These are phyloP conservation scores for Oryzias woworae DNA, from an alignment of 2,113 vertebrate genomes.

Conservation along the genomic window DNA sequence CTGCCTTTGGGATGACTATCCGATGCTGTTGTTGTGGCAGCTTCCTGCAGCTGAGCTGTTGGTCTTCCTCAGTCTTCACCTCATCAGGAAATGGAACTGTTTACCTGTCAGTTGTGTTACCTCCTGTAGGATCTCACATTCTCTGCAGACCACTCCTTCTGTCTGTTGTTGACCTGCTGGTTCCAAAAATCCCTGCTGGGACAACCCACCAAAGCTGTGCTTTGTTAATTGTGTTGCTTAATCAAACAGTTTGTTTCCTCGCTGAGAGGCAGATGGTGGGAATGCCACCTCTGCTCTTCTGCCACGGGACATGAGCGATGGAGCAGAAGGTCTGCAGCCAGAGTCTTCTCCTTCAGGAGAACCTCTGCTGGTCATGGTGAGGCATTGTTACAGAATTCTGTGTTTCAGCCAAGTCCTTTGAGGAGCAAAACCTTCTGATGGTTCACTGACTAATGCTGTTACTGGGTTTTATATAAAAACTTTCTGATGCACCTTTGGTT, in stretches of 20 bases:
- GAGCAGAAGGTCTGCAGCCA: background rate
- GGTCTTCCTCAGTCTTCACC: background rate
- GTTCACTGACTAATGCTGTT: too few relatives aligned
- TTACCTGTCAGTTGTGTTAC: conserved; percentile 9
- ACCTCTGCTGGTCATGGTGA: background rate
- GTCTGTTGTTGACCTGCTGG: conserved; percentile 14
- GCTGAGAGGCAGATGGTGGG: conserved; percentile 46
- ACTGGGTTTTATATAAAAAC: too few relatives aligned
- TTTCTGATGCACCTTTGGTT: too few relatives aligned
- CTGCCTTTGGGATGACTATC: background rate
- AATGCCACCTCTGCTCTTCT: conserved; percentile 22
- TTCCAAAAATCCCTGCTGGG: conserved; percentile 27
- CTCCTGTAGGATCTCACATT: background rate
- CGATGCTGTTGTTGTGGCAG: background rate
- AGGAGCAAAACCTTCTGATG: too few relatives aligned
- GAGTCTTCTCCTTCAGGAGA: background rate
- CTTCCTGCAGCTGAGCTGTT: background rate
- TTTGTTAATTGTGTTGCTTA: conserved; percentile 48
- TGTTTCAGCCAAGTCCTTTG: too few relatives aligned
- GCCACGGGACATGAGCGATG: conserved; percentile 7
- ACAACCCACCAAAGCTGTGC: conserved; percentile 19
- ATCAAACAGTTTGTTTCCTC: conserved; percentile 29
- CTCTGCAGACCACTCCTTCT: background rate
- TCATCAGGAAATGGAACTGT: conserved; percentile 14
- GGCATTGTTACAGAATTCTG: too few relatives aligned